Percentiles rank a stretch among this genome's conserved stretches.
Evolutionary conservation across 2,888 invertebrate genomes (phyloP).

Genomic region (Heliconius cydno): DNA sequence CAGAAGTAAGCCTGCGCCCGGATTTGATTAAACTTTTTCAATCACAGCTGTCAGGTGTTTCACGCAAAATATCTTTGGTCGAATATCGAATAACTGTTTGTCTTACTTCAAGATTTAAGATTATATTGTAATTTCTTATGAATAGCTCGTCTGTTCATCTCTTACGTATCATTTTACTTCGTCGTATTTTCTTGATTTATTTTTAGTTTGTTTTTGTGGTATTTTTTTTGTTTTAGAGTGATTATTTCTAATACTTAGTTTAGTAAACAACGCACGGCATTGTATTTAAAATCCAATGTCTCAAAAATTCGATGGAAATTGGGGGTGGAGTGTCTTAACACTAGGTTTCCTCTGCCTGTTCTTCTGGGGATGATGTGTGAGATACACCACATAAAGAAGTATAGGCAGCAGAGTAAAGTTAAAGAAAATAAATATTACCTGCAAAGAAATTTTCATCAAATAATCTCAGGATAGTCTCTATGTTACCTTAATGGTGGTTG

Average conservation of each 20-base stretch:
- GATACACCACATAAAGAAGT: neutral
- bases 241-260: neutral
- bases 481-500: neutral
- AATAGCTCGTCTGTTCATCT: neutral
- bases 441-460: neutral
- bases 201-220: neutral
- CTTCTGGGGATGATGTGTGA: no score
- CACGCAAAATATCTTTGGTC: slow-evolving; percentile 27
- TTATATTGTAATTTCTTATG: slow-evolving; percentile 20
- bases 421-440: neutral
- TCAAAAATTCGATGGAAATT: neutral
- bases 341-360: neutral
- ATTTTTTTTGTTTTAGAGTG: neutral
- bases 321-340: neutral
- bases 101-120: slow-evolving; percentile 23
- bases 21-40: slow-evolving; percentile 36
- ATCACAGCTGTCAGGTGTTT: slow-evolving; percentile 32
- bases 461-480: neutral
- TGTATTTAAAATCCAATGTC: neutral
- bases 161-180: neutral
- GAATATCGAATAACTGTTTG: slow-evolving; percentile 28
- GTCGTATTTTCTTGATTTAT: neutral
- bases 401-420: neutral
- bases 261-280: neutral
- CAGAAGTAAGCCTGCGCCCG: slow-evolving; percentile 29